Percentiles rank a stretch among this genome's conserved stretches.
Conservation (phyloP, 2,888 invertebrate species). For the Caenorhabditis zanzibari region DNA sequence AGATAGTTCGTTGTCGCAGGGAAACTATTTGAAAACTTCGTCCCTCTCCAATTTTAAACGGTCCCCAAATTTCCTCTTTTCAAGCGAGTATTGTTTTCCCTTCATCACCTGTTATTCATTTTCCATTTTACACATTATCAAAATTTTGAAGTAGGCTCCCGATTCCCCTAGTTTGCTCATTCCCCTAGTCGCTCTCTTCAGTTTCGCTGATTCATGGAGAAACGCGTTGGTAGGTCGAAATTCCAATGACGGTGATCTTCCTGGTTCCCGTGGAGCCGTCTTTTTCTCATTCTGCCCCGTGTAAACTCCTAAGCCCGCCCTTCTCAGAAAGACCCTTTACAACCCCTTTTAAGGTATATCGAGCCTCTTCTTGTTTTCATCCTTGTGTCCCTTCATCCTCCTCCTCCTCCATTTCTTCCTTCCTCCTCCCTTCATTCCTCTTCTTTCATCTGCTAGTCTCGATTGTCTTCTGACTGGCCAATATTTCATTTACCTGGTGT, state of each 20-base stretch:
- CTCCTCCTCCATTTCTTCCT: too few species aligned
- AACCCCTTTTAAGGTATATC: constrained; percentile 58
- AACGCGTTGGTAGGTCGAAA: constrained; percentile 38
- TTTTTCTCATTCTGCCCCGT: constrained; percentile 19
- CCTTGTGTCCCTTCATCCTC: constrained; percentile 5
- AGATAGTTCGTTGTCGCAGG: too few species aligned
- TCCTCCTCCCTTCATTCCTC: background rate
- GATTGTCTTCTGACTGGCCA: constrained; percentile 66
- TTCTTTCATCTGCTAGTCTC: constrained; percentile 54
- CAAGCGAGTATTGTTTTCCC: constrained; percentile 51
- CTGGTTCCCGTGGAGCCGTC: constrained; percentile 41
- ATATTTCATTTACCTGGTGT: constrained; percentile 60
- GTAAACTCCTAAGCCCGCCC: constrained; percentile 42
- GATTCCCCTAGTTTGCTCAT: constrained; percentile 55
- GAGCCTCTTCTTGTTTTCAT: constrained; percentile 29
- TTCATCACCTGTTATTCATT: constrained; percentile 41
- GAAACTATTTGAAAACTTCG: too few species aligned
- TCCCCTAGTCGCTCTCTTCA: constrained; percentile 50
- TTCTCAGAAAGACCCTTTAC: constrained; percentile 17
- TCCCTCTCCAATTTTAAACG: constrained; percentile 55
- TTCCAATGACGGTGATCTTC: constrained; percentile 32
- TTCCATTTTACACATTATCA: constrained; percentile 36
- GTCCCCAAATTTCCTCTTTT: constrained; percentile 54
- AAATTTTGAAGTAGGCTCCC: constrained; percentile 15
- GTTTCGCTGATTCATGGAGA: constrained; percentile 53